phyloP scores from a whole-genome alignment of 2,797 vertebrate species.

The Salarias fasciatus region DNA sequence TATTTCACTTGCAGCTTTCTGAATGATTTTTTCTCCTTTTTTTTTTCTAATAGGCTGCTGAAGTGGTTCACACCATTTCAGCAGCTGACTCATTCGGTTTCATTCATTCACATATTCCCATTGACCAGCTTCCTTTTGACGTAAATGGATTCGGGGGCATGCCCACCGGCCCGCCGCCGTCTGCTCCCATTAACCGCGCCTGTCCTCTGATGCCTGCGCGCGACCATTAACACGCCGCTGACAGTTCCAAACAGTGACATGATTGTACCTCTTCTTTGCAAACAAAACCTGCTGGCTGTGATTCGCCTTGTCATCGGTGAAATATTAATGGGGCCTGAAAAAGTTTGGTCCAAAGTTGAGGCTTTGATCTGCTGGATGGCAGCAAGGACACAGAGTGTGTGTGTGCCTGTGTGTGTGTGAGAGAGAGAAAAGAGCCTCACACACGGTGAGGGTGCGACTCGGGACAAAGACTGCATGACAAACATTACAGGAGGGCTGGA shows the following conservation, averaged over 20 bases:
- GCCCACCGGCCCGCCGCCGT: constrained; percentile 57
- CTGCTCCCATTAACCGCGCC: constrained; percentile 68
- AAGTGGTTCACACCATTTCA: constrained; percentile 12
- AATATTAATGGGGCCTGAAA: constrained; percentile 80
- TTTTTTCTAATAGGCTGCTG: not conserved
- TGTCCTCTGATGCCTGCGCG: constrained; percentile 64
- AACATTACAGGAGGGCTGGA: too few relatives aligned
- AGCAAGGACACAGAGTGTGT: constrained; percentile 58
- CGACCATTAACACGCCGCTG: constrained; percentile 75
- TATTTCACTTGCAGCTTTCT: not conserved
- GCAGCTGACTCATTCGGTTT: constrained; percentile 55
- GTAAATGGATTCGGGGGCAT: constrained; percentile 70
- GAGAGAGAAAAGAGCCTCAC: too few relatives aligned
- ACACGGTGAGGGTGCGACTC: too few relatives aligned
- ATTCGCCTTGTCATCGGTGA: constrained; percentile 82
- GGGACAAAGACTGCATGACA: too few relatives aligned
- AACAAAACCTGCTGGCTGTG: constrained; percentile 72
- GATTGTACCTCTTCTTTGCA: constrained; percentile 67
- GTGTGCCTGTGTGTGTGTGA: too few relatives aligned
- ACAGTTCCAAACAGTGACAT: constrained; percentile 79
- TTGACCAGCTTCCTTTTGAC: constrained; percentile 71
- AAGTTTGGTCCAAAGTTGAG: constrained; percentile 67
- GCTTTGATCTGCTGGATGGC: constrained; percentile 52
- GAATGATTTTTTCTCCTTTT: not conserved
- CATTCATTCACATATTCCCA: constrained; percentile 48